These are phyloP conservation scores for Cepphus grylle DNA, from an alignment of 2,113 vertebrate genomes.

Conservation along the genomic window DNA sequence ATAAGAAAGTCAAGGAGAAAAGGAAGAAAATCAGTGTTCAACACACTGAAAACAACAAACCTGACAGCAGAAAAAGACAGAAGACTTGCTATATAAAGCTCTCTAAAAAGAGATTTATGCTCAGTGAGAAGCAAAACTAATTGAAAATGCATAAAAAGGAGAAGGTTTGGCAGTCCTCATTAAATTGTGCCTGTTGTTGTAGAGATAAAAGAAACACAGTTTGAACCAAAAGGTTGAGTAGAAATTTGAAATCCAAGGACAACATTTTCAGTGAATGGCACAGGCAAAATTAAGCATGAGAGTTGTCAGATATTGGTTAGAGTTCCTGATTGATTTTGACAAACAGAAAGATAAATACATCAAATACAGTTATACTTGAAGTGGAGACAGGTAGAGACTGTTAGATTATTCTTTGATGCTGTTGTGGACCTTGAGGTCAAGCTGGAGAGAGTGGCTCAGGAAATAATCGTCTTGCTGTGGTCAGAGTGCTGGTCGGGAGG, in stretches of 20 bases:
- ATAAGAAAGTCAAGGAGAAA: not conserved
- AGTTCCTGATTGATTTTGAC: not conserved
- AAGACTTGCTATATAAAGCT: not conserved
- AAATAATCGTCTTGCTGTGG: not conserved
- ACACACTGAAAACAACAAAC: conserved; percentile 23
- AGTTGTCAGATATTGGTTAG: not conserved
- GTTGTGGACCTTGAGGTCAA: not conserved
- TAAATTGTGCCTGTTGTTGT: conserved; percentile 27
- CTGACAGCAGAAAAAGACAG: conserved; percentile 14
- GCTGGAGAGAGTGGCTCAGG: not conserved
- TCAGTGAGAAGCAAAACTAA: conserved; percentile 51
- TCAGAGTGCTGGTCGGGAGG: not conserved
- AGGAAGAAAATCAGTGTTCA: not conserved
- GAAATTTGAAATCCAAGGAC: conserved; percentile 22
- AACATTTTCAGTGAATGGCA: not conserved
- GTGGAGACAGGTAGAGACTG: not conserved
- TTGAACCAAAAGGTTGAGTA: conserved; percentile 4
- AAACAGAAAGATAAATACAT: not conserved
- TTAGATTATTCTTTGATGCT: not conserved
- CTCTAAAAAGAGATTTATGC: conserved; percentile 44
- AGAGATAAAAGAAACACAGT: conserved; percentile 33
- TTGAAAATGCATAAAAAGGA: conserved; percentile 45
- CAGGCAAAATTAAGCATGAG: not conserved
- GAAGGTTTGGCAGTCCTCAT: conserved; percentile 27
- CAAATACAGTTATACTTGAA: not conserved